These are phyloP conservation scores for Apodemus agrarius DNA, from an alignment of 2,797 vertebrate genomes.

Conservation along the genomic window DNA sequence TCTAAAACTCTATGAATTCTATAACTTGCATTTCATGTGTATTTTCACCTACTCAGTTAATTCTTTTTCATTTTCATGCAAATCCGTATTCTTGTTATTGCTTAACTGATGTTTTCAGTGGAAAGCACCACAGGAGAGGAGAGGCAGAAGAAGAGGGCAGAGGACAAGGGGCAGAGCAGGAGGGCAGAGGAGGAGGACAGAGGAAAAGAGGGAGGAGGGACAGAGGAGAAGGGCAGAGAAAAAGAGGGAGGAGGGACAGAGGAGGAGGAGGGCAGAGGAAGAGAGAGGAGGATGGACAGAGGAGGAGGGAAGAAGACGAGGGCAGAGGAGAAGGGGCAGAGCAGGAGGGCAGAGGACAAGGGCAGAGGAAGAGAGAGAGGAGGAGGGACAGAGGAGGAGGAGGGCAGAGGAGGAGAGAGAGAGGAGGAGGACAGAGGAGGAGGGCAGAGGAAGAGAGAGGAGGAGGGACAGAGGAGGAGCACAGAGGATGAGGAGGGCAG, in stretches of 20 bases:
- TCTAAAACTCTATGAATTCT: not conserved
- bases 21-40: not conserved
- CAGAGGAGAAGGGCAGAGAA: not conserved
- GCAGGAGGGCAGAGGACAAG: too few species aligned
- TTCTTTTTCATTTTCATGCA: not conserved
- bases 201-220: not conserved
- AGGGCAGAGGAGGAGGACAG: too few species aligned
- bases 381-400: too few species aligned
- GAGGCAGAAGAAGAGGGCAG: not conserved
- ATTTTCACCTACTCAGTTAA: conserved; percentile 26
- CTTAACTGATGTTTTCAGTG: not conserved
- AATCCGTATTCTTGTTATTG: not conserved
- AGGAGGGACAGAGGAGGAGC: too few species aligned
- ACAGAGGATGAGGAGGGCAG: too few species aligned
- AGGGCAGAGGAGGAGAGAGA: not conserved
- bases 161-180: too few species aligned
- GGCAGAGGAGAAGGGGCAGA: too few species aligned
- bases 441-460: not conserved
- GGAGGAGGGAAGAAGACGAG: not conserved
- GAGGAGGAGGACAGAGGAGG: too few species aligned
- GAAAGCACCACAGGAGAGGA: not conserved
- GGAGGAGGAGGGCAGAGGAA: not conserved
- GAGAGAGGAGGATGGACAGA: not conserved
- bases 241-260: not conserved
- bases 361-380: too few species aligned